A percentile compares a stretch with the other conserved stretches of the same genome.
These are phyloP conservation scores for Meiosimyza decipiens DNA, from an alignment of 2,888 invertebrate genomes.

Conservation along the genomic window DNA sequence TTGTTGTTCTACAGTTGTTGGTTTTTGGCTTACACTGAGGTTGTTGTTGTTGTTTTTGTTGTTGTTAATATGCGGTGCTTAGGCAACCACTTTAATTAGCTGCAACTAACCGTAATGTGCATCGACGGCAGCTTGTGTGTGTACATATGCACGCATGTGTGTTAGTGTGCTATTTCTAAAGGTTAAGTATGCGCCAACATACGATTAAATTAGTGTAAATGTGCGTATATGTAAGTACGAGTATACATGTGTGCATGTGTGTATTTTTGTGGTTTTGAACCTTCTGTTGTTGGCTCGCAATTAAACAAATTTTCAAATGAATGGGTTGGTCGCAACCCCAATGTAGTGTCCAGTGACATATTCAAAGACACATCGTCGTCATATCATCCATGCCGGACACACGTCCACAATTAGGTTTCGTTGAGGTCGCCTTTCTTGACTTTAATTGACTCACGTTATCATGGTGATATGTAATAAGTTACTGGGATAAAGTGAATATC, in stretches of 20 bases:
- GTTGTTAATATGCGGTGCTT: constrained; percentile 59
- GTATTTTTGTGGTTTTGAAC: not conserved
- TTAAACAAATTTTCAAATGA: constrained; percentile 2
- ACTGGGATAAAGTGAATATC: no score
- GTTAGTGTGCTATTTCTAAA: not conserved
- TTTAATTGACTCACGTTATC: constrained; percentile 64
- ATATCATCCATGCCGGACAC: constrained; percentile 1
- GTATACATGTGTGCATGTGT: not conserved
- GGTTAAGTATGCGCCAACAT: not conserved
- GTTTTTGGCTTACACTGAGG: not conserved
- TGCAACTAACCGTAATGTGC: constrained; percentile 40
- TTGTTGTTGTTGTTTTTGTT: not conserved
- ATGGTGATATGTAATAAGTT: constrained; percentile 53
- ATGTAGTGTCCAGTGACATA: constrained; percentile 41
- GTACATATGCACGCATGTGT: no score
- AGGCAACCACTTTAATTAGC: constrained; percentile 63
- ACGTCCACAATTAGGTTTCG: constrained; percentile 17
- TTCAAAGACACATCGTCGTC: constrained; percentile 42
- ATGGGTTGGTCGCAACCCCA: constrained; percentile 3
- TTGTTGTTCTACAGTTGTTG: not conserved
- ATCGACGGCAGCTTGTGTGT: constrained; percentile 3
- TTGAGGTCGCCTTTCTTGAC: constrained; percentile 56
- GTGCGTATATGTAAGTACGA: constrained; percentile 24
- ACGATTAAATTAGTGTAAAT: constrained; percentile 14
- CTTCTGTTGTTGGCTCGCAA: not conserved